A percentile compares a stretch with the other conserved stretches of the same genome.
These are phyloP conservation scores for Theocolax elegans DNA, from an alignment of 1,140 invertebrate genomes.

Conservation along the genomic window DNA sequence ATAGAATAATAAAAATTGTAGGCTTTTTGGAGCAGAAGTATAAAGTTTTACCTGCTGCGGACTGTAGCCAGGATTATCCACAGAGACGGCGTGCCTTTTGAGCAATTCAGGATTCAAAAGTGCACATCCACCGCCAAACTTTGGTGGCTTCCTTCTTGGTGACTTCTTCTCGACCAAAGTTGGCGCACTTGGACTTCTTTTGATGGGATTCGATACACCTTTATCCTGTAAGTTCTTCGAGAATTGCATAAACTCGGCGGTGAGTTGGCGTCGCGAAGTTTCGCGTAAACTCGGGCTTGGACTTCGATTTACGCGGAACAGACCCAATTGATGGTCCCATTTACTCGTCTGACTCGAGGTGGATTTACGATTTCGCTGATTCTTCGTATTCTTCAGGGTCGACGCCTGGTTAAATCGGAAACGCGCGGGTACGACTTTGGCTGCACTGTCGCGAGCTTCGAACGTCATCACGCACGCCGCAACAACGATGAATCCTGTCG, in stretches of 20 bases:
- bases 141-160: slow-evolving; percentile 49
- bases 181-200: slow-evolving; percentile 71
- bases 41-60: slow-evolving; percentile 59
- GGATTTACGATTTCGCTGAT: slow-evolving; percentile 66
- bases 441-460: slow-evolving; percentile 87
- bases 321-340: slow-evolving; percentile 74
- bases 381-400: slow-evolving; percentile 59
- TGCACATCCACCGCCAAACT: slow-evolving; percentile 65
- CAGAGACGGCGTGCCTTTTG: slow-evolving; percentile 76
- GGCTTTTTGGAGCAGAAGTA: no score
- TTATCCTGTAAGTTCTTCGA: slow-evolving; percentile 72
- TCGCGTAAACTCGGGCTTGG: slow-evolving; percentile 63
- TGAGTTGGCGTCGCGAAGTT: slow-evolving; percentile 69
- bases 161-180: slow-evolving; percentile 67
- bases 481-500: slow-evolving; percentile 87
- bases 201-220: slow-evolving; percentile 60
- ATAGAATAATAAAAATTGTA: no score
- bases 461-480: slow-evolving; percentile 96
- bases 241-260: slow-evolving; percentile 77
- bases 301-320: slow-evolving; percentile 69
- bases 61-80: slow-evolving; percentile 71
- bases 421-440: slow-evolving; percentile 85
- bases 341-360: slow-evolving; percentile 68
- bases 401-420: slow-evolving; percentile 73
- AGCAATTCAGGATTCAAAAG: slow-evolving; percentile 70